Evolutionary conservation across 2,113 vertebrate species (phyloP).

Genomic region (Platysteira castanea): DNA sequence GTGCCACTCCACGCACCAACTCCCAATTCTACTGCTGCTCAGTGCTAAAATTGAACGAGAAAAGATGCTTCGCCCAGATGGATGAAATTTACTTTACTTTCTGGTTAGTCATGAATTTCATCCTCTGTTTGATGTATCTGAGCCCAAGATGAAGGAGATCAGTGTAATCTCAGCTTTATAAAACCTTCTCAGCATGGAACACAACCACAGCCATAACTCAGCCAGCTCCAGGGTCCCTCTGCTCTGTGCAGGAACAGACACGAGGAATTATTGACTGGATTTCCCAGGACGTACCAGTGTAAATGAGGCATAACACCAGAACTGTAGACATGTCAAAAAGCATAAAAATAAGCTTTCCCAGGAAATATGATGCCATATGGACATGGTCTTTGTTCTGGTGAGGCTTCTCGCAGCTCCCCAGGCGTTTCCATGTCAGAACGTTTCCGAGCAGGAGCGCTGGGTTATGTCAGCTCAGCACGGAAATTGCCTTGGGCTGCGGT

Average conservation of each 20-base stretch:
- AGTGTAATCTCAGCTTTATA: background rate
- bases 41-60: background rate
- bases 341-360: background rate
- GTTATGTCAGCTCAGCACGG: background rate
- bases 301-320: slow-evolving; percentile 31
- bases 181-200: background rate
- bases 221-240: background rate
- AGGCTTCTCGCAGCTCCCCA: background rate
- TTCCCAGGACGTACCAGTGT: background rate
- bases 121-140: background rate
- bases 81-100: background rate
- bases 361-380: slow-evolving; percentile 21
- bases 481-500: background rate
- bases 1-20: background rate
- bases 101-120: background rate
- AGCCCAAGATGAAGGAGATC: background rate
- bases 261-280: background rate
- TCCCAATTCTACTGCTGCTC: background rate
- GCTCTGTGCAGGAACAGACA: background rate
- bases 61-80: background rate
- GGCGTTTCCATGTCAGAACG: background rate
- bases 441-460: background rate
- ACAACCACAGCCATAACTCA: background rate
- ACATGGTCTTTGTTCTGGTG: background rate
- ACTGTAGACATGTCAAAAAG: background rate